A percentile compares a stretch with the other conserved stretches of the same genome.
These are phyloP conservation scores for Trachymyrmex cornetzi DNA, from an alignment of 1,140 invertebrate species.

Conservation along the genomic window DNA sequence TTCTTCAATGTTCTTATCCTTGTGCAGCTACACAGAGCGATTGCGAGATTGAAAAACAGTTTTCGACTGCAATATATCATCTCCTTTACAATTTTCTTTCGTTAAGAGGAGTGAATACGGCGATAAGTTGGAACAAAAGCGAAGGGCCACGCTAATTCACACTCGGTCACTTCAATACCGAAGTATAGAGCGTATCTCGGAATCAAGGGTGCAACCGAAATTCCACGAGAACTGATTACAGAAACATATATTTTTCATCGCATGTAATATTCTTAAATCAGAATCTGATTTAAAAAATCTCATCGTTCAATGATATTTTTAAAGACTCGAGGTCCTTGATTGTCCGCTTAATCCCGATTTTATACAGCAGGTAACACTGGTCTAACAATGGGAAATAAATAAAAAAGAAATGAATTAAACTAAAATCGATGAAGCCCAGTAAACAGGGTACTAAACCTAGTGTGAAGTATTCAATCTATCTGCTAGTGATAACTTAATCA, in stretches of 20 bases:
- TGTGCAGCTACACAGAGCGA: conserved; percentile 65
- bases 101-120: conserved; percentile 4
- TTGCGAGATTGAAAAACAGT: conserved; percentile 26
- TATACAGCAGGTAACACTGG: conserved; percentile 17
- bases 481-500: conserved; percentile 5
- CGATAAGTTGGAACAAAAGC: conserved; percentile 1
- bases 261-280: not conserved
- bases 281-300: not conserved
- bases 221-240: not conserved
- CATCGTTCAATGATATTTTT: not conserved
- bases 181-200: not conserved
- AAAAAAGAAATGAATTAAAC: conserved; percentile 12
- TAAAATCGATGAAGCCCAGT: conserved; percentile 23
- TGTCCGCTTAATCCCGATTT: conserved; percentile 21
- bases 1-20: conserved; percentile 72
- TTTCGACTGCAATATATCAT: not conserved
- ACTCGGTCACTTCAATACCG: conserved; percentile 2
- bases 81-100: not conserved
- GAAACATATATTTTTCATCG: not conserved
- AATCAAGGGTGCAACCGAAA: conserved; percentile 5
- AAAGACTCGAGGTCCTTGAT: not conserved
- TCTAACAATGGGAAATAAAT: conserved; percentile 21
- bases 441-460: conserved; percentile 39
- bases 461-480: not conserved
- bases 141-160: conserved; percentile 18